phyloP scores from a whole-genome alignment of 2,797 vertebrate genomes.

The Poecile montanus region DNA sequence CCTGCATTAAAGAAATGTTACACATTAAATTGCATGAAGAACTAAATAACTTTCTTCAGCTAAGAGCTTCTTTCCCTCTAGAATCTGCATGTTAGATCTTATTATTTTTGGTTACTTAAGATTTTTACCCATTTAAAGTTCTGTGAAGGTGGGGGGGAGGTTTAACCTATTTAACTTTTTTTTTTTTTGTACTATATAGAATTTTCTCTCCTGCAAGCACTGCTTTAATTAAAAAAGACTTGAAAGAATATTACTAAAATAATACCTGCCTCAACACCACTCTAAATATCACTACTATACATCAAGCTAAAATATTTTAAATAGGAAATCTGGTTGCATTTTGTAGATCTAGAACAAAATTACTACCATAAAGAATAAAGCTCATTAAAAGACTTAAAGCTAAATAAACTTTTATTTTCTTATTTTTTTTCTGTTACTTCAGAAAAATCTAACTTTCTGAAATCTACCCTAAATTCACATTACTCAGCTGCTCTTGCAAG shows the following conservation, averaged over 20 bases:
- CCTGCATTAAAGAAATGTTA: not conserved
- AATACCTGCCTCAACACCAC: rapidly evolving
- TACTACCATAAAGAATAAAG: not conserved
- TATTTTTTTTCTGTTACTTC: not conserved
- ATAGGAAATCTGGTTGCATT: not conserved
- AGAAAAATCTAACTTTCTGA: not conserved
- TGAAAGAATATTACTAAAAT: not conserved
- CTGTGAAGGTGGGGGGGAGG: not conserved
- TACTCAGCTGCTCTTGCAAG: not conserved
- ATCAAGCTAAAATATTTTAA: not conserved
- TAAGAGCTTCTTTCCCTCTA: not conserved
- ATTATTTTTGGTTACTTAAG: not conserved
- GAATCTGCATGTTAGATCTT: not conserved
- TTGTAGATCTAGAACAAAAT: not conserved
- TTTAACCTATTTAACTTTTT: not conserved
- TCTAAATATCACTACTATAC: not conserved
- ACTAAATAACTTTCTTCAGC: not conserved
- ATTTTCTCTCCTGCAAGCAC: not conserved
- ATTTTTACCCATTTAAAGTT: not conserved
- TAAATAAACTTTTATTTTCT: not conserved
- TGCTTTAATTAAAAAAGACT: not conserved
- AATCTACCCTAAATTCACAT: not conserved
- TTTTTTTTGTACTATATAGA: not conserved
- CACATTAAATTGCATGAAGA: not conserved
- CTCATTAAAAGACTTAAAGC: not conserved